These are phyloP conservation scores for Pachymerium ferrugineum DNA, from an alignment of 2,888 invertebrate genomes.

Conservation along the genomic window DNA sequence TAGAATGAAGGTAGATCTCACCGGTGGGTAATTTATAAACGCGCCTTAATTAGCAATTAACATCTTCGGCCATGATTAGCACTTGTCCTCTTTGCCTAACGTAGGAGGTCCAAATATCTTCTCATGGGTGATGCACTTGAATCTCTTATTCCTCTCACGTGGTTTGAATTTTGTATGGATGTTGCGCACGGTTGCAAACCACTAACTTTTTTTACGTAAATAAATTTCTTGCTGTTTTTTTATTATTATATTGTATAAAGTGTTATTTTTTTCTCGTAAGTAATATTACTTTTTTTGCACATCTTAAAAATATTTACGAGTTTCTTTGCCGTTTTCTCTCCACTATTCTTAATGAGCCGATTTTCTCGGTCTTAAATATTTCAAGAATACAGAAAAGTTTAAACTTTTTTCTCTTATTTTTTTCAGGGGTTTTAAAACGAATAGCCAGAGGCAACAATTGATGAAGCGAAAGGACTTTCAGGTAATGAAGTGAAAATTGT, in stretches of 20 bases:
- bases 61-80: slow-evolving; percentile 1
- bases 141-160: slow-evolving; percentile 2
- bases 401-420: neutral
- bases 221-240: neutral
- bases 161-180: neutral
- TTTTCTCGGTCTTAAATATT: slow-evolving; percentile 9
- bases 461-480: neutral
- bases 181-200: neutral
- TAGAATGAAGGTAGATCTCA: neutral
- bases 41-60: slow-evolving; percentile 21
- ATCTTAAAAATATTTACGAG: neutral
- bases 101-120: slow-evolving; percentile 14
- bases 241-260: neutral
- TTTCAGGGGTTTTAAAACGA: neutral
- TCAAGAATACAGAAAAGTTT: neutral
- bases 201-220: neutral
- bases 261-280: neutral
- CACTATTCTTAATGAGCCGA: neutral
- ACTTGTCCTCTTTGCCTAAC: slow-evolving; percentile 5
- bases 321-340: neutral
- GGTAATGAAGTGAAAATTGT: neutral
- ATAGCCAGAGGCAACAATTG: neutral
- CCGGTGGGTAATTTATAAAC: neutral
- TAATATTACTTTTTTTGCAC: neutral
- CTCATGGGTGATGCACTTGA: slow-evolving; percentile 5